Percentiles rank a stretch among this genome's conserved stretches.
phyloP scores from a whole-genome alignment of 2,113 vertebrate genomes.

The Panurus biarmicus region DNA sequence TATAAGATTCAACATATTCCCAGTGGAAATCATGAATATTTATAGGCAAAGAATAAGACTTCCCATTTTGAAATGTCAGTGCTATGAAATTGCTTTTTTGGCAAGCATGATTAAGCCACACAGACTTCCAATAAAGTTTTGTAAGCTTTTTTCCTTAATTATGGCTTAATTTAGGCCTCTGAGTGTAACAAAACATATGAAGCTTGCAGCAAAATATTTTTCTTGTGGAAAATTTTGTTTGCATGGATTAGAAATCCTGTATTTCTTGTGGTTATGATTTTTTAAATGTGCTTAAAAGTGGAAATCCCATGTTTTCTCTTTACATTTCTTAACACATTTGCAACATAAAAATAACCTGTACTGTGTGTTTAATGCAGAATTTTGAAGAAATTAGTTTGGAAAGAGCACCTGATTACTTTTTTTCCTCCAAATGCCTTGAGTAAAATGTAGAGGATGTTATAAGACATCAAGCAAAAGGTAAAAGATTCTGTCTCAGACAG shows the following conservation, averaged over 20 bases:
- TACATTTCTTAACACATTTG: background rate
- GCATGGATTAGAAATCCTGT: background rate
- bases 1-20: conserved; percentile 12
- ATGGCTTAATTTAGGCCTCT: background rate
- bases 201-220: conserved; percentile 2
- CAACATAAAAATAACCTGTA: background rate
- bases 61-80: conserved; percentile 8
- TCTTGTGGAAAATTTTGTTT: background rate
- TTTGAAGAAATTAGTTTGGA: background rate
- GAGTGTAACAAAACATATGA: background rate
- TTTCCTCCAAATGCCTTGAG: background rate
- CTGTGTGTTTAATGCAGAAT: background rate
- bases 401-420: background rate
- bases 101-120: background rate
- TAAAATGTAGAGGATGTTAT: background rate
- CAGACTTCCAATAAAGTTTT: conserved; percentile 17
- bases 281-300: background rate
- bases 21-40: conserved; percentile 23
- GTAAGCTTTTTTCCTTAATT: conserved; percentile 41
- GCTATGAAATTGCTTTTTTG: conserved; percentile 18
- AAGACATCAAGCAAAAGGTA: background rate
- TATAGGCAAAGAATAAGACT: background rate
- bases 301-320: background rate
- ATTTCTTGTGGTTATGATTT: background rate
- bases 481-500: background rate